phyloP scores from a whole-genome alignment of 2,888 invertebrate species.

The Erannis defoliaria region DNA sequence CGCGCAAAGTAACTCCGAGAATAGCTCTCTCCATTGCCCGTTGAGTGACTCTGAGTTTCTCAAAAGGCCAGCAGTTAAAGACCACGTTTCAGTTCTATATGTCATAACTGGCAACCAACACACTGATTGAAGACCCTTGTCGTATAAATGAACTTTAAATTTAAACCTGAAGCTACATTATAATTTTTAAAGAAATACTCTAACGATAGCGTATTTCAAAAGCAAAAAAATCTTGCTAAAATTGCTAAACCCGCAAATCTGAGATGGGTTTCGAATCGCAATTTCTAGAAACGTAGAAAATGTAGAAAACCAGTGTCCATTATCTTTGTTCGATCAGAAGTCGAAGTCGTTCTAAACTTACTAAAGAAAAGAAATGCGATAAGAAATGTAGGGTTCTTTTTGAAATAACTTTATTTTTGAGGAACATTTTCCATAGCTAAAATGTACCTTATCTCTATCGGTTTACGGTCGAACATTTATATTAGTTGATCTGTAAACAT shows the following conservation, averaged over 20 bases:
- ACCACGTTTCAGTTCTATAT: too few relatives aligned
- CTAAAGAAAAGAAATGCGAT: slow-evolving; percentile 2
- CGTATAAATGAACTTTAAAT: too few relatives aligned
- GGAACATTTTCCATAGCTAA: background rate
- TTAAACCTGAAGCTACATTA: too few relatives aligned
- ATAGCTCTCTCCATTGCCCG: too few relatives aligned
- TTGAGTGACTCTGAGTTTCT: too few relatives aligned
- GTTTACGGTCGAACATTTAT: background rate
- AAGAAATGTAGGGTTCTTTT: slow-evolving; percentile 8
- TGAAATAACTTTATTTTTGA: slow-evolving; percentile 7
- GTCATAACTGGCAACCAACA: too few relatives aligned
- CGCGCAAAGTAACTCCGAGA: too few relatives aligned
- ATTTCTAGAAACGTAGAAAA: slow-evolving; percentile 6
- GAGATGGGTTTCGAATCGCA: slow-evolving; percentile 5
- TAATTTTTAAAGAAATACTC: too few relatives aligned
- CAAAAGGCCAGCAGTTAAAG: too few relatives aligned
- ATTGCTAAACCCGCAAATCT: slow-evolving; percentile 1
- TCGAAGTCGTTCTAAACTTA: slow-evolving; percentile 10
- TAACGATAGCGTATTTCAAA: background rate
- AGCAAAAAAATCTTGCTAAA: background rate
- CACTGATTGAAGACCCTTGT: too few relatives aligned
- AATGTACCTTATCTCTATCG: background rate
- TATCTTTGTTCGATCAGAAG: slow-evolving; percentile 19
- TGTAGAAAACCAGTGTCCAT: slow-evolving; percentile 6
- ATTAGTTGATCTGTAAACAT: background rate